These are phyloP conservation scores for Agrochola lychnidis DNA, from an alignment of 2,888 invertebrate genomes.

Conservation along the genomic window DNA sequence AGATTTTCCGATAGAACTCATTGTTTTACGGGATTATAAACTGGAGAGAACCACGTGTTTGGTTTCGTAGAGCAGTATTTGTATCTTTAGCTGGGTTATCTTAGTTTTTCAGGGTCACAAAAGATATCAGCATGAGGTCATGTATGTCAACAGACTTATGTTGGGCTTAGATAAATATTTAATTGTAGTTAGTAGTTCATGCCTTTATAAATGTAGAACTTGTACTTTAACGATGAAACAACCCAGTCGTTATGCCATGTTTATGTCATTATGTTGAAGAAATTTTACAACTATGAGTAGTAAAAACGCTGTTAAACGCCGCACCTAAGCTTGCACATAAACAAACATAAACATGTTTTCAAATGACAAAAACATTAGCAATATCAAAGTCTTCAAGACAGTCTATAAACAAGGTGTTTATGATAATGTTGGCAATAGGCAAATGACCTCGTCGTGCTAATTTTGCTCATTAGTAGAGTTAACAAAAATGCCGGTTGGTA, in stretches of 20 bases:
- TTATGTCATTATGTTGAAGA: constrained; percentile 24
- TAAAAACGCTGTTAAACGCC: constrained; percentile 37
- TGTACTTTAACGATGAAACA: constrained; percentile 23
- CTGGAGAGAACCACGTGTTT: neutral
- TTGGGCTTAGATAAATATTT: constrained; percentile 3
- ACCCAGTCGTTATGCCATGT: constrained; percentile 8
- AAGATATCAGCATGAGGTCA: constrained; percentile 51
- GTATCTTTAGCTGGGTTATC: constrained; percentile 7
- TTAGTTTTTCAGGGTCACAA: constrained; percentile 22
- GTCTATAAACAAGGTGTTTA: constrained; percentile 52
- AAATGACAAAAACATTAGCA: constrained; percentile 28
- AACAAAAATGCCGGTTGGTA: constrained; percentile 37
- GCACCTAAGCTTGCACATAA: constrained; percentile 21
- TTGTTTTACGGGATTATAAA: neutral
- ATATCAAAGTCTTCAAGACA: constrained; percentile 41
- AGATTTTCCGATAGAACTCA: neutral
- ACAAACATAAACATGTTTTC: constrained; percentile 42
- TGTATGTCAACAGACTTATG: constrained; percentile 45
- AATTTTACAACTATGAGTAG: constrained; percentile 28
- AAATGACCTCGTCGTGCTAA: constrained; percentile 63
- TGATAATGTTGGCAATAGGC: constrained; percentile 54
- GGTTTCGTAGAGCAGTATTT: neutral
- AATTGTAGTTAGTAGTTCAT: constrained; percentile 14
- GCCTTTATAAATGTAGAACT: neutral
- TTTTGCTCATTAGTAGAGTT: constrained; percentile 60